Base-by-base conservation (phyloP, 2,797 vertebrate genomes). In the Triplophysa bombifrons region DNA sequence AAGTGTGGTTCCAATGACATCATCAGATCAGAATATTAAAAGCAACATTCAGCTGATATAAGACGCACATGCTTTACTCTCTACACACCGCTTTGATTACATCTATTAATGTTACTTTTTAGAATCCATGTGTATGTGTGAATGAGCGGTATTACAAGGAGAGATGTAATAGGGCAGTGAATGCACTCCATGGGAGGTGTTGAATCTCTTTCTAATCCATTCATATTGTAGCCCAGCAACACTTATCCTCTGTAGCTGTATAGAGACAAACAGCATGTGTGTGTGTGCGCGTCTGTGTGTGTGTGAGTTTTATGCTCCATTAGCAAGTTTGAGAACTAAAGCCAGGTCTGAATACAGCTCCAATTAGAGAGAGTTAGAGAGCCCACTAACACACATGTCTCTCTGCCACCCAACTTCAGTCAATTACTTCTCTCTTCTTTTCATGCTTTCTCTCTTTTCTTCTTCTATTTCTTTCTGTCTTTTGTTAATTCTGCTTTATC, bases 261-360 rank as follows among this genome's bases (percentile, higher is more conserved):
- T 72, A 74, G 46, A 64, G 71, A 77, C 63, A 50, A 75, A 74
- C 53, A 56, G 76, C 70, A 74, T 74, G 58, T 78, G 66, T 56
- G 80, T 38, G 6, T 38, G 34, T 38, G 34, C 34, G 34, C 34
- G 34, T 34, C 5, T 34, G 34, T 27, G 25, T 27, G 72, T 81
- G 83, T 82, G 79, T 90, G 89, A 82, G 91, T 90, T 92, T 94
- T 93, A 92, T 90, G 92, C 95, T 95, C 95, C 93, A 96, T 95
- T 95, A 95, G 96, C 88, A 95, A 93, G 94, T 95, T 96, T 95
- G 94, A 95, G 94, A 95, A 95, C 93, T 93, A 94, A 95, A 92
- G 93, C 92, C 93, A 94, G 92, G 89, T 93, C 93, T 93, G 93
- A 93, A 93, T 94, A 88, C 92, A 88, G 72, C 86, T 89, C 94